phyloP scores from a whole-genome alignment of 1,140 invertebrate genomes.

The Lepidurus arcticus region DNA sequence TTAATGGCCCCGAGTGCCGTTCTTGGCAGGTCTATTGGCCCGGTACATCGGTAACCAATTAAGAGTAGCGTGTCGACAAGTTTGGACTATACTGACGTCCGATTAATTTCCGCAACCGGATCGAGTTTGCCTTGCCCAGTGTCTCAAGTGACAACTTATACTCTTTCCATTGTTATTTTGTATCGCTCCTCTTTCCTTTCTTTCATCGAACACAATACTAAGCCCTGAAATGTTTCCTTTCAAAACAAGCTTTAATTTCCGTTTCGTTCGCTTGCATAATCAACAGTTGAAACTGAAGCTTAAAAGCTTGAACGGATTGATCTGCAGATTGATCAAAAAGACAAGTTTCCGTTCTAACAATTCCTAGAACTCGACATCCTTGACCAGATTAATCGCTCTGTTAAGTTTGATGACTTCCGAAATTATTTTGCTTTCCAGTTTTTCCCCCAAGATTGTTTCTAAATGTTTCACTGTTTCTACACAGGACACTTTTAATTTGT shows the following conservation, averaged over 20 bases:
- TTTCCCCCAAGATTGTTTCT: too few relatives aligned
- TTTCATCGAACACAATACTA: too few relatives aligned
- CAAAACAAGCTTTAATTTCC: neutral
- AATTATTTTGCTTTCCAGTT: too few relatives aligned
- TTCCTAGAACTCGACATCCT: too few relatives aligned
- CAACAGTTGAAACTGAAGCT: too few relatives aligned
- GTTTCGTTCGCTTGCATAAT: neutral
- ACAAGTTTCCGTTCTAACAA: too few relatives aligned
- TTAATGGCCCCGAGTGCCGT: neutral
- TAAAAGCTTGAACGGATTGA: too few relatives aligned
- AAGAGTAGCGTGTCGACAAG: neutral
- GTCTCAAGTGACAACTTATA: neutral
- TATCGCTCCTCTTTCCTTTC: neutral
- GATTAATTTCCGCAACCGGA: conserved; percentile 4
- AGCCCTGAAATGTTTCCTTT: neutral
- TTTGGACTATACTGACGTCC: neutral
- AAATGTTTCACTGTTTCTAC: too few relatives aligned
- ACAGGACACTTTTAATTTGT: too few relatives aligned
- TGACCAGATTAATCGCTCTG: too few relatives aligned
- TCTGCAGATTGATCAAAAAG: too few relatives aligned
- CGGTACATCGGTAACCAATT: conserved; percentile 2
- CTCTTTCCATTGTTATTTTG: neutral
- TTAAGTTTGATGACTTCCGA: too few relatives aligned
- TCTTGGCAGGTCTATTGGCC: conserved; percentile 17
- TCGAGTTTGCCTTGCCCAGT: neutral